Evolutionary conservation across 2,888 invertebrate species (phyloP).

Genomic region (Hanleya hanleyi): DNA sequence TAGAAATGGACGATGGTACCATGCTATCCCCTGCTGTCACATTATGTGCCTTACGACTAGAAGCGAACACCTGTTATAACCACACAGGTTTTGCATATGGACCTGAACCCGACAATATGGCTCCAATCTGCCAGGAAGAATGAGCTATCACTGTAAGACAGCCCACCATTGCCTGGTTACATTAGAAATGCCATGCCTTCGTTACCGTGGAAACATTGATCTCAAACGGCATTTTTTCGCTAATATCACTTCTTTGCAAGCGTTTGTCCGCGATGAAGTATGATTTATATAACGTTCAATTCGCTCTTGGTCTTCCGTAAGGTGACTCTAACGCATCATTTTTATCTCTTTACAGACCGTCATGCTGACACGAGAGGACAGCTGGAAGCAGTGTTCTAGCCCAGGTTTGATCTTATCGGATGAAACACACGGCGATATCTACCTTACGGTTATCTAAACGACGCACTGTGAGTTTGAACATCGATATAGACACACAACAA

Average conservation of each 20-base stretch:
- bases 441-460: no score
- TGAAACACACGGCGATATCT: no score
- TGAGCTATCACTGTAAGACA: not conserved
- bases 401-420: not conserved
- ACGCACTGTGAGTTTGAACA: no score
- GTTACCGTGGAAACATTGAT: conserved; percentile 7
- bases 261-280: not conserved
- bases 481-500: no score
- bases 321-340: not conserved
- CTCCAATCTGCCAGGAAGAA: not conserved
- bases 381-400: not conserved
- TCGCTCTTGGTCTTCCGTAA: not conserved
- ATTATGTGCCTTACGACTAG: no score
- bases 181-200: not conserved
- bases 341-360: not conserved
- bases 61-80: no score
- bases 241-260: conserved; percentile 2
- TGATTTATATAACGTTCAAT: not conserved
- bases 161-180: not conserved
- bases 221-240: not conserved
- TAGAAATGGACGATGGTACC: no score
- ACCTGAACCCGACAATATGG: not conserved
- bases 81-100: no score
- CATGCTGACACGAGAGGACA: not conserved
- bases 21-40: no score